Conservation (phyloP, 2,797 vertebrate genomes). For the Pantherophis alleghaniensis region DNA sequence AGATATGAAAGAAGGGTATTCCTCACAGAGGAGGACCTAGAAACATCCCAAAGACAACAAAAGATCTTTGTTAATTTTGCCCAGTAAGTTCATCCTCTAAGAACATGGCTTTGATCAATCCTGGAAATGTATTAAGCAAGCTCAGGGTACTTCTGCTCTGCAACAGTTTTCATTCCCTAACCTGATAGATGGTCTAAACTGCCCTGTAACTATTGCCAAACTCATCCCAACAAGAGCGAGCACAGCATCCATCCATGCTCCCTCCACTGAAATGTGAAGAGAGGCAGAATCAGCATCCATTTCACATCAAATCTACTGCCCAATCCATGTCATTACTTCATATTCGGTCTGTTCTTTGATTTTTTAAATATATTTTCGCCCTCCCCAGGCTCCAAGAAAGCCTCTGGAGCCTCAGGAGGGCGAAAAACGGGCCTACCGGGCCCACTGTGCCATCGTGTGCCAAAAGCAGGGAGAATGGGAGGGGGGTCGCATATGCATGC, state of each 20-base stretch:
- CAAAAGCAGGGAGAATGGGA: too few species aligned
- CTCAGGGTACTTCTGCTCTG: not conserved
- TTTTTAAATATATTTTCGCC: not conserved
- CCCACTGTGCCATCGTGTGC: too few species aligned
- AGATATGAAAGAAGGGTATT: too few species aligned
- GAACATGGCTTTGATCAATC: conserved; percentile 63
- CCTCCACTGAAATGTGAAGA: not conserved
- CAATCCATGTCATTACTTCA: not conserved
- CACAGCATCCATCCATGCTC: not conserved
- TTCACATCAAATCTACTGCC: not conserved
- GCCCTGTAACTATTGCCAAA: not conserved
- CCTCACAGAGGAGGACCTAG: not conserved
- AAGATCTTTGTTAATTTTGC: conserved; percentile 53
- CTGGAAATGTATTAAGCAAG: conserved; percentile 46
- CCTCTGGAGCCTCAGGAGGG: too few species aligned
- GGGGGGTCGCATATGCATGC: too few species aligned
- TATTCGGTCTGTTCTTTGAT: not conserved
- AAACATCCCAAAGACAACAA: not conserved
- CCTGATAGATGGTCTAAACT: not conserved
- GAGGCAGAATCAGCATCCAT: not conserved
- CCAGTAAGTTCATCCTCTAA: conserved; percentile 52
- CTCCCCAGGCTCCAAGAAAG: too few species aligned
- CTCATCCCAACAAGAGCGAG: not conserved
- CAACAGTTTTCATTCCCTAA: not conserved
- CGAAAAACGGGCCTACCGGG: too few species aligned